Evolutionary conservation across 2,797 vertebrate species (phyloP).

Genomic region (Pangasius mekongensis): DNA sequence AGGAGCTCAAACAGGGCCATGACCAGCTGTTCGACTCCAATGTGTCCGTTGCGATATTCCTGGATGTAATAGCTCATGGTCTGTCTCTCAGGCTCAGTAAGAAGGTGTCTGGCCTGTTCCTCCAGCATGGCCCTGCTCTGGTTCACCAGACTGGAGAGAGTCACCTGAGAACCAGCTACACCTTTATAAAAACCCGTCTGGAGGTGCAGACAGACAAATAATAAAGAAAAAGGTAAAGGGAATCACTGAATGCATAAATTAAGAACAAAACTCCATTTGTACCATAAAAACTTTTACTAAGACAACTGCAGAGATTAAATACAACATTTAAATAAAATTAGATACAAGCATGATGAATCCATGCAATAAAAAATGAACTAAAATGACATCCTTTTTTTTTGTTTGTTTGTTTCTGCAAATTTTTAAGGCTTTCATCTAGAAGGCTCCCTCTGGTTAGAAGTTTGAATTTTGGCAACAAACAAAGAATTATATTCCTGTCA

Average conservation of each 20-base stretch:
- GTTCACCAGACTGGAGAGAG: conserved; percentile 91
- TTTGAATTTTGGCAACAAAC: conserved; percentile 10
- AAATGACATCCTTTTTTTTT: not conserved
- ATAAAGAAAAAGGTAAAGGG: not conserved
- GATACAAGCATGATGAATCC: not conserved
- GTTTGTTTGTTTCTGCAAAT: not conserved
- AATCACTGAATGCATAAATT: not conserved
- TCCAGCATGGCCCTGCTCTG: conserved; percentile 90
- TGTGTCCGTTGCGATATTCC: conserved; percentile 87
- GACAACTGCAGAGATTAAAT: not conserved
- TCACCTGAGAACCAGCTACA: conserved; percentile 93
- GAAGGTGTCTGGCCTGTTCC: conserved; percentile 89
- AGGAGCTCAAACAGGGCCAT: conserved; percentile 94
- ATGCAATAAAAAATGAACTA: not conserved
- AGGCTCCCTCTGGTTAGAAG: not conserved
- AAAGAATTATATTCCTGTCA: conserved; percentile 8
- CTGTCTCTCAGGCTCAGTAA: conserved; percentile 85
- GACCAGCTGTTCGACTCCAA: conserved; percentile 87
- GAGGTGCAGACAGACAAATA: not conserved
- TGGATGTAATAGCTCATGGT: conserved; percentile 96
- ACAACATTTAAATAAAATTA: not conserved
- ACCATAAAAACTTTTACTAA: not conserved
- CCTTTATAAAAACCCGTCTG: conserved; percentile 91
- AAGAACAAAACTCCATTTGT: not conserved
- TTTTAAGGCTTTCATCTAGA: not conserved